Percentiles rank a stretch among this genome's conserved stretches.
Conservation (phyloP, 2,797 vertebrate species). For the Hydrolagus colliei region DNA sequence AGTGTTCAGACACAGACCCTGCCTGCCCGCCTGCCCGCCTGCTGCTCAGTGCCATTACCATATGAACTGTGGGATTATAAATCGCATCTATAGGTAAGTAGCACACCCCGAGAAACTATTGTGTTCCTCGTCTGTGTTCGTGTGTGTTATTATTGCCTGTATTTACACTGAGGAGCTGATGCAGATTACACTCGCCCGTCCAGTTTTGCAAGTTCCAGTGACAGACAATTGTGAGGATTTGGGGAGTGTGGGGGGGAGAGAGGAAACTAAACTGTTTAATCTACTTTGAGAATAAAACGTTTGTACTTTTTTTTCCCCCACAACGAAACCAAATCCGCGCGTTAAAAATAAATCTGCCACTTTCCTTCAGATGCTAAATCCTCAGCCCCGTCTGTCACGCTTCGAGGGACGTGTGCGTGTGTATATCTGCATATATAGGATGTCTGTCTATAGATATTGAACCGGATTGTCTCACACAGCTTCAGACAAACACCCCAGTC, state of each 20-base stretch:
- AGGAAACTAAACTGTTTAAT: neutral
- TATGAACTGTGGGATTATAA: slow-evolving; percentile 5
- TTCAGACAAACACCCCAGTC: neutral
- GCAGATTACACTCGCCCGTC: neutral
- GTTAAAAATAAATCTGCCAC: neutral
- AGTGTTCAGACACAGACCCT: neutral
- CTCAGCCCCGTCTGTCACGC: neutral
- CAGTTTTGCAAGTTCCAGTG: neutral
- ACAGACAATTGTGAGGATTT: neutral
- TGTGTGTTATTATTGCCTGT: neutral
- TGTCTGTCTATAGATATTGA: neutral
- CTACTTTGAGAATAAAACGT: neutral
- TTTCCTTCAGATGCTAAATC: neutral
- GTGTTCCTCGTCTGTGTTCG: neutral
- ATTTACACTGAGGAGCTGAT: neutral
- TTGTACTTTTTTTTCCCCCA: neutral
- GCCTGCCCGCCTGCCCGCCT: neutral
- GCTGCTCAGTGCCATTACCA: neutral
- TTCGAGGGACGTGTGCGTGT: neutral
- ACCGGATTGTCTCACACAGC: too few species aligned
- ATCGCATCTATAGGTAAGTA: neutral
- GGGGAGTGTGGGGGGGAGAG: neutral
- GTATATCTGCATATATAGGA: too few species aligned
- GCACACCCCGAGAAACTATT: neutral
- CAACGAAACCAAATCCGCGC: too few species aligned